Evolutionary conservation across 1,140 invertebrate genomes (phyloP), one percentile per base, ranked within the genome.

Genomic region (Drosophila sp.): DNA sequence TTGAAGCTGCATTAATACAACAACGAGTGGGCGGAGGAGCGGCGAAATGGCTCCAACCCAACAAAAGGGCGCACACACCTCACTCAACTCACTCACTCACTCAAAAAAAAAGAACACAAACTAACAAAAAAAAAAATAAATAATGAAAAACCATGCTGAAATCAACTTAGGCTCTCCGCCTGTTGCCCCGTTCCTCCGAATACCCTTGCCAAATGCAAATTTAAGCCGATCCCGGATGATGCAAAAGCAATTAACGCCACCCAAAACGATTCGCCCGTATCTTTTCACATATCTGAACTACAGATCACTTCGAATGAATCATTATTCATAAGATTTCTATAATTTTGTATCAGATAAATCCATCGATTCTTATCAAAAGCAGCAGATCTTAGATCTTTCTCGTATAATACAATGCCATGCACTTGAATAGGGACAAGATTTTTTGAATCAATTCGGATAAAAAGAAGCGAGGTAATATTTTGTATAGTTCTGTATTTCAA

Each of bases 1-100:
- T 89, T 84, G 80, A 87, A 72, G 84, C 80, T 80, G 83, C 83
- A 87, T 87, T 87, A 87, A 89, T 87, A 80, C 70, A 79, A 62
- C 38, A 47, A 50, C 44, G 66, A 55, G 17, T 27, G 56, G 40
- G 33, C 8, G 60, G 25, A 54, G 7, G 17, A 60, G 60, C 25
- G 30, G 41, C 11, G 2, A 30, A 33, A 62, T 54, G 40, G 50
- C 62, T 66, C 70, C n/a, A 58, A 60, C 35, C 44, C 69, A 70
- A 10, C 62, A 64, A 78, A 69, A 76, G 73, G 77, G 70, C 54
- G 70, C 66, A 71, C 65, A 55, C 68, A 79, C 72, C 72, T 79
- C 47, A 60, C 70, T 68, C 70, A 77, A 17, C 17, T 17, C 17
- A 17, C 17, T 17, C 17, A 17, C 17, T 17, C 17, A 17, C 0